Conservation (phyloP, 1,140 invertebrate species). For the Drosophila neocordata region DNA sequence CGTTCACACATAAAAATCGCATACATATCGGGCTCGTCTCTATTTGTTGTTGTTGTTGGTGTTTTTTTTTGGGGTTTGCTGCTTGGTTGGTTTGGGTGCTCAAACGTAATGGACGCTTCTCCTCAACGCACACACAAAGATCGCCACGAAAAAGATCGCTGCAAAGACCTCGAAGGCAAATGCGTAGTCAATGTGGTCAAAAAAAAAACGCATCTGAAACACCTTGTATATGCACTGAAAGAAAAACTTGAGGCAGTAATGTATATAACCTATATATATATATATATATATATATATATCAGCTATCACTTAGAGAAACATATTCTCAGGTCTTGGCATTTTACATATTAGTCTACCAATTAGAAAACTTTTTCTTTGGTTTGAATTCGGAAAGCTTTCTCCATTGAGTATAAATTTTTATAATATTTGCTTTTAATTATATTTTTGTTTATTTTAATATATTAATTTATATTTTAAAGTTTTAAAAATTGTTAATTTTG, state of each 20-base stretch:
- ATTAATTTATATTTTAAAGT: too few relatives aligned
- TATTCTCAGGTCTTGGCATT: too few relatives aligned
- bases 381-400: too few relatives aligned
- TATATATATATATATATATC: too few relatives aligned
- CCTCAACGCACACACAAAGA: conserved; percentile 19
- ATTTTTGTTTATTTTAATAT: too few relatives aligned
- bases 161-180: conserved; percentile 13
- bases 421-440: too few relatives aligned
- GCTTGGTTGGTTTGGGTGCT: conserved; percentile 76
- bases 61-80: conserved; percentile 57
- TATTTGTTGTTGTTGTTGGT: conserved; percentile 35
- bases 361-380: too few relatives aligned
- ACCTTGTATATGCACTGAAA: conserved; percentile 27
- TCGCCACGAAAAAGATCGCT: not conserved
- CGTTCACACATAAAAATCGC: conserved; percentile 81
- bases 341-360: too few relatives aligned
- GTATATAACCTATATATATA: too few relatives aligned
- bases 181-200: conserved; percentile 42
- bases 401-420: too few relatives aligned
- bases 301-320: too few relatives aligned
- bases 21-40: conserved; percentile 56
- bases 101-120: conserved; percentile 76
- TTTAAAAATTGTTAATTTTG: too few relatives aligned
- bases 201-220: conserved; percentile 31
- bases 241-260: not conserved